phyloP scores from a whole-genome alignment of 2,888 invertebrate species.

The Cremastinae sp. region DNA sequence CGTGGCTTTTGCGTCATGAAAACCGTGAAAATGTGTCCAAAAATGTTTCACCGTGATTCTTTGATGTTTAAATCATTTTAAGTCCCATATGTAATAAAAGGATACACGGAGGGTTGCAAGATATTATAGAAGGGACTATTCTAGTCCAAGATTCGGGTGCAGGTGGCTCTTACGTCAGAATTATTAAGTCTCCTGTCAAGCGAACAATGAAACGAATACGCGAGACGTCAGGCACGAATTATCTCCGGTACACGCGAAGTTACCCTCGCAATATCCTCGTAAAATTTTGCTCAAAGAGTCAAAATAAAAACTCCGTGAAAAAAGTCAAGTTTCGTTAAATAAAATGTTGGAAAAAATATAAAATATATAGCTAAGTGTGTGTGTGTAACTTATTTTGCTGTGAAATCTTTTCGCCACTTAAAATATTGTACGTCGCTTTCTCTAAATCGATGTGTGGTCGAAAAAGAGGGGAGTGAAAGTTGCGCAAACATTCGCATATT shows the following conservation, averaged over 20 bases:
- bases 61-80: too few relatives aligned
- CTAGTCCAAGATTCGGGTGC: constrained; percentile 58
- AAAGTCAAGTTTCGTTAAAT: too few relatives aligned
- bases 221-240: constrained; percentile 44
- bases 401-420: too few relatives aligned
- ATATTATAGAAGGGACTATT: constrained; percentile 64
- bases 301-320: too few relatives aligned
- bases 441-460: constrained; percentile 25
- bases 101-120: constrained; percentile 40
- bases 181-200: constrained; percentile 71
- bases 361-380: too few relatives aligned
- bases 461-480: constrained; percentile 29
- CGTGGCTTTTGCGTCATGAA: too few relatives aligned
- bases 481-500: constrained; percentile 17
- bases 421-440: constrained; percentile 19
- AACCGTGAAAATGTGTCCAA: too few relatives aligned
- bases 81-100: constrained; percentile 5
- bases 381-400: too few relatives aligned
- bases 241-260: constrained; percentile 15
- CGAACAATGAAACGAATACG: constrained; percentile 71
- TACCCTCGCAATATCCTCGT: background rate
- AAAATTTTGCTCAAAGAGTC: background rate
- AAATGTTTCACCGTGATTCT: too few relatives aligned
- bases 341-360: too few relatives aligned
- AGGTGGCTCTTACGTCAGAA: constrained; percentile 73